Conservation (phyloP, 2,797 vertebrate genomes). For the Micrastur ruficollis region DNA sequence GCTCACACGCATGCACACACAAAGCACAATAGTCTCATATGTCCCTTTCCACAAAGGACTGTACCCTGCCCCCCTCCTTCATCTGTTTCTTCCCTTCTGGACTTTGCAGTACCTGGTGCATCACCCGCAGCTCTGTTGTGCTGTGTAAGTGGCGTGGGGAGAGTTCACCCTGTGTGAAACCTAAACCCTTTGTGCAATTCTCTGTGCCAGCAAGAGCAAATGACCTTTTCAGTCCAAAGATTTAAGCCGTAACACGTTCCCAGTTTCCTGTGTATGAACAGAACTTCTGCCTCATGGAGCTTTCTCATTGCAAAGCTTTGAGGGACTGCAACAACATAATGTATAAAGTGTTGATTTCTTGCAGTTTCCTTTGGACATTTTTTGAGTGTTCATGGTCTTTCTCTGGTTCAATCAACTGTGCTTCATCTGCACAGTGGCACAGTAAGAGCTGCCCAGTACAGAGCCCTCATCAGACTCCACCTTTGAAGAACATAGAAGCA, state of each 20-base stretch:
- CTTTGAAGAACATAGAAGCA: background rate
- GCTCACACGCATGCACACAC: rapidly evolving
- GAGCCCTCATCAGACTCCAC: background rate
- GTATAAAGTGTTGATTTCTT: background rate
- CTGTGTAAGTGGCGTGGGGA: background rate
- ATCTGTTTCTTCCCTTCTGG: background rate
- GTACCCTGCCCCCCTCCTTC: background rate
- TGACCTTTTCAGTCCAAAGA: background rate
- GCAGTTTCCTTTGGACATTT: background rate
- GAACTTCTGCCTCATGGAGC: background rate
- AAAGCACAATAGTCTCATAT: background rate
- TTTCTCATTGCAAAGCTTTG: background rate
- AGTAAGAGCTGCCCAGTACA: background rate
- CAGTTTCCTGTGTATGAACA: background rate
- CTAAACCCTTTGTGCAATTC: background rate
- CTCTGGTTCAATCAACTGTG: background rate
- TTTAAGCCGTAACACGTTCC: background rate
- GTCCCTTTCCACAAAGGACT: background rate
- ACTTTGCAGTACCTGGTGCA: background rate
- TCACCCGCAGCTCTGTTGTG: background rate
- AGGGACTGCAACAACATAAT: background rate
- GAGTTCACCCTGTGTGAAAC: background rate
- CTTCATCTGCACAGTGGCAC: background rate
- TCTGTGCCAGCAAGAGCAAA: background rate
- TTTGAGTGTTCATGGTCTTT: background rate